Conservation (phyloP, 2,888 invertebrate species). For the Allygus modestus region DNA sequence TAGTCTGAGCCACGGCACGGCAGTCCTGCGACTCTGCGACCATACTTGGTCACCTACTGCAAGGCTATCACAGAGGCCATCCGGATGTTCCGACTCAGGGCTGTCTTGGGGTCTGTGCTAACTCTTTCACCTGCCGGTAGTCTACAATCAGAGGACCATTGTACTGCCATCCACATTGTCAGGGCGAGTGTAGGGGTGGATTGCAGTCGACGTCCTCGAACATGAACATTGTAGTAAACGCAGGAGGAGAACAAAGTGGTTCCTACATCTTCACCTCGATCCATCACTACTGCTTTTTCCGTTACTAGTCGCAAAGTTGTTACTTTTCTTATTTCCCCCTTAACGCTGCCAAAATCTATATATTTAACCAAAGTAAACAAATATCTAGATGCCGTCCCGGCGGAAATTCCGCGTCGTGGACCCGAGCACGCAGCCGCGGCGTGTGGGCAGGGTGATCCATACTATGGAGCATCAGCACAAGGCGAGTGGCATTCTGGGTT, state of each 20-base stretch:
- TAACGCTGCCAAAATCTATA: no score
- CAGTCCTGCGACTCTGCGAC: not conserved
- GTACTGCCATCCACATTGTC: not conserved
- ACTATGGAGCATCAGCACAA: not conserved
- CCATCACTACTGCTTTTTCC: no score
- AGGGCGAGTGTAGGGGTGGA: no score
- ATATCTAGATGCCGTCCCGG: no score
- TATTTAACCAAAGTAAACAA: no score
- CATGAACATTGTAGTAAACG: no score
- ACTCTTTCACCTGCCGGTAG: not conserved
- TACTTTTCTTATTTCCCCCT: no score
- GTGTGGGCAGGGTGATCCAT: not conserved
- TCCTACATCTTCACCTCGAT: no score
- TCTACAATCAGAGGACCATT: not conserved
- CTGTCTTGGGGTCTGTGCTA: not conserved
- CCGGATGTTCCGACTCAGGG: slow-evolving; percentile 16
- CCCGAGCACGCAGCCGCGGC: not conserved
- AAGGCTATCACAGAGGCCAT: slow-evolving; percentile 16
- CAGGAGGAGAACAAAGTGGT: no score
- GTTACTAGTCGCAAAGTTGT: no score
- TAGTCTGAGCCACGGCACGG: no score
- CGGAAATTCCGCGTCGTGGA: not conserved
- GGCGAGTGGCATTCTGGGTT: slow-evolving; percentile 18
- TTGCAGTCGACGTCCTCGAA: no score
- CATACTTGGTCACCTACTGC: not conserved